Evolutionary conservation across 2,888 invertebrate genomes (phyloP).

Genomic region (Cantharis nigra): DNA sequence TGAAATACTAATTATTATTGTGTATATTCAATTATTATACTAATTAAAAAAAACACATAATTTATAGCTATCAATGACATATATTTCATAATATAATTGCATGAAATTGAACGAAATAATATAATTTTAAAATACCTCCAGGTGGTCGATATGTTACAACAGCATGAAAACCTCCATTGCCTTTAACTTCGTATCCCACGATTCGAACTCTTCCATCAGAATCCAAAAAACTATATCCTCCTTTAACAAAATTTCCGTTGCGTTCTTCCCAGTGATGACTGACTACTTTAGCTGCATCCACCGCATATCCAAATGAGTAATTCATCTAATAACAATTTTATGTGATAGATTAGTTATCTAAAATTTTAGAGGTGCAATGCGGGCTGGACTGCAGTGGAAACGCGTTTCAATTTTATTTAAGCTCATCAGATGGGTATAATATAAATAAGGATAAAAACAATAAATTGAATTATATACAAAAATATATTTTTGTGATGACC

Average conservation of each 20-base stretch:
- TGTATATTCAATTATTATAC: background rate
- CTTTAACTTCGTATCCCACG: constrained; percentile 64
- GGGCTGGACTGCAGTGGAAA: too few relatives aligned
- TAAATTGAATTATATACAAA: too few relatives aligned
- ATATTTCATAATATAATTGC: background rate
- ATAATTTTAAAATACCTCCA: constrained; percentile 43
- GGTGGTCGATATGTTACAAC: constrained; percentile 58
- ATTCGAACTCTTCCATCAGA: constrained; percentile 66
- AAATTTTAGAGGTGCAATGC: too few relatives aligned
- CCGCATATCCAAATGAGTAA: constrained; percentile 48
- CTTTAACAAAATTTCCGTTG: constrained; percentile 44
- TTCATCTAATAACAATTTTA: constrained; percentile 37
- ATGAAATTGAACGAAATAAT: background rate
- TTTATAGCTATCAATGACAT: background rate
- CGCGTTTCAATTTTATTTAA: too few relatives aligned
- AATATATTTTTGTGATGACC: too few relatives aligned
- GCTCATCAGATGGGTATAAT: too few relatives aligned
- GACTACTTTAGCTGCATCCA: constrained; percentile 43
- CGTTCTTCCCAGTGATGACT: constrained; percentile 50
- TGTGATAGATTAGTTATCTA: background rate
- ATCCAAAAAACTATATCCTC: constrained; percentile 69
- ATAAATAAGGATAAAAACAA: too few relatives aligned
- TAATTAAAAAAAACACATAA: background rate
- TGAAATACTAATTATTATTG: too few relatives aligned
- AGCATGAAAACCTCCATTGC: constrained; percentile 61